Conservation (phyloP, 2,797 vertebrate species). For the Liasis olivaceus region DNA sequence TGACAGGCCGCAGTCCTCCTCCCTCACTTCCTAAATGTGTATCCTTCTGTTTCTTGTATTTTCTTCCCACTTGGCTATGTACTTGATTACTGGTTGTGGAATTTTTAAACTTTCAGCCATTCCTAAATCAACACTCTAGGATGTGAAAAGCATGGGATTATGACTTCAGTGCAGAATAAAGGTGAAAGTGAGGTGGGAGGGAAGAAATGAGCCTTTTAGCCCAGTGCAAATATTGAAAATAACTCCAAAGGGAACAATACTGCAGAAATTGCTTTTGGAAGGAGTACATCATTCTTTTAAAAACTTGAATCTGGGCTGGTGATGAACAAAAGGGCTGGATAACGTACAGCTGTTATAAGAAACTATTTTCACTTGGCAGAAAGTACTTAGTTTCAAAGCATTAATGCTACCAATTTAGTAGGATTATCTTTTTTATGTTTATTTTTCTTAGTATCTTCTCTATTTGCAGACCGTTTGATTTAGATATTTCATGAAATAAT, state of each 20-base stretch:
- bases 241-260: constrained; percentile 56
- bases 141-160: constrained; percentile 56
- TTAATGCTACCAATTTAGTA: neutral
- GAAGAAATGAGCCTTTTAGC: constrained; percentile 63
- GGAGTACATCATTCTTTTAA: constrained; percentile 29
- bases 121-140: constrained; percentile 29
- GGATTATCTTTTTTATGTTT: constrained; percentile 3
- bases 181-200: constrained; percentile 51
- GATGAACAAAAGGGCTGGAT: constrained; percentile 28
- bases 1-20: neutral
- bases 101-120: constrained; percentile 20
- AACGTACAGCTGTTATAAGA: constrained; percentile 30
- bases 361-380: constrained; percentile 31
- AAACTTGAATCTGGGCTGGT: constrained; percentile 47
- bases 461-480: constrained; percentile 29
- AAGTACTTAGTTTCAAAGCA: constrained; percentile 17
- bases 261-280: constrained; percentile 65
- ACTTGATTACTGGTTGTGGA: neutral
- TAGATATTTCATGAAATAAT: constrained; percentile 30
- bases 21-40: neutral
- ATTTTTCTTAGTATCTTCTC: constrained; percentile 7
- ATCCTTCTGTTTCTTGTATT: neutral
- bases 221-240: constrained; percentile 50
- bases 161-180: constrained; percentile 60
- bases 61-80: neutral